Base-by-base conservation (phyloP, 2,797 vertebrate species). In the Pangasius mekongensis region DNA sequence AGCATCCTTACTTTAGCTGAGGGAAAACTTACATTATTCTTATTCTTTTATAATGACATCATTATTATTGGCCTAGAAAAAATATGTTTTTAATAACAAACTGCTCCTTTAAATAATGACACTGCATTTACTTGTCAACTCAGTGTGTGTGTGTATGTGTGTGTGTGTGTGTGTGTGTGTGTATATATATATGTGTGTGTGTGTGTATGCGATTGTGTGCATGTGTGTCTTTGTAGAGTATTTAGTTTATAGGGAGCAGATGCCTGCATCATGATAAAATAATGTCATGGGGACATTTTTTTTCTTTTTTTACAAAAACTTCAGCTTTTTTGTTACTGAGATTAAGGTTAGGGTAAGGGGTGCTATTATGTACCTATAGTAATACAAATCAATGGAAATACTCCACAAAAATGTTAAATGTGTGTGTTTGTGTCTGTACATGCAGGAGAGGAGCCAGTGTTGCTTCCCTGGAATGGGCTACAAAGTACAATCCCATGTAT, bases 401-500 rank as follows among this genome's bases (percentile, higher is more conserved):
- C 9, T n/a, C 18, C 18, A 6, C 27, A n/a, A 30, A 20, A 20
- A 16, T 24, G 8, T 73, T 39, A 3, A 3, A 24, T 84, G 36
- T 87, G 13, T 86, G 39, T 86, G 66, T 88, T 0, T 80, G 67
- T 90, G 3, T 89, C 24, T 85, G 43, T 54, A 84, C 73, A 66
- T 30, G 8, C 93, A 98, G 98, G 91, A 95, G 94, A 88, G 93
- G 93, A 16, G 97, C 98, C 91, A 98, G 96, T 91, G 93, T 97
- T 54, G 96, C 97, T 0, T 98, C 97, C 66, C 91, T 97, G 89
- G 98, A 99, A 93, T 96, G 96, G 77, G 97, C 97, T 16, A 96
- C 98, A 89, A 99, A 98, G 93, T 98, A 97, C 93, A 98, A 99
- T 92, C 97, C 97, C 6, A 96, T 97, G 95, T 98, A 96, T 30